Percentiles rank a stretch among this genome's conserved stretches.
Evolutionary conservation across 2,888 invertebrate species (phyloP).

Genomic region (Pomacea canaliculata): DNA sequence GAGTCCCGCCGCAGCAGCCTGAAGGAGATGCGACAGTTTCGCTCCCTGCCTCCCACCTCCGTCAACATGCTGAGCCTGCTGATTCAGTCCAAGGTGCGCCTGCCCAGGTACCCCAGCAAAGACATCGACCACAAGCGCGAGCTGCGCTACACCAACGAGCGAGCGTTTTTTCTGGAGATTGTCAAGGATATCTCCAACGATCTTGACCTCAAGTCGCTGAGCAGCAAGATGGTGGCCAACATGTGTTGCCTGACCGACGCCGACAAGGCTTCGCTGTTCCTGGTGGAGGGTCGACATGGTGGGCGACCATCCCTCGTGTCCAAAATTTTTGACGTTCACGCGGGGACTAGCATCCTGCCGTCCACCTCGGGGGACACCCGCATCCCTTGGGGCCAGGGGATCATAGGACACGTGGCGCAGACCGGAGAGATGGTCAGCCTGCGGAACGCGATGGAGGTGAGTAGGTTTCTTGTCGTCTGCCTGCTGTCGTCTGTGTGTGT

Average conservation of each 20-base stretch:
- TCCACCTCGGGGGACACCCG: slow-evolving; percentile 67
- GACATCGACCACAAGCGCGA: slow-evolving; percentile 71
- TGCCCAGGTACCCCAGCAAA: slow-evolving; percentile 72
- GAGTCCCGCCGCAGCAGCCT: slow-evolving; percentile 70
- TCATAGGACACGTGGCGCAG: slow-evolving; percentile 73
- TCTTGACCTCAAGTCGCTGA: slow-evolving; percentile 72
- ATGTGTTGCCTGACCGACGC: slow-evolving; percentile 71
- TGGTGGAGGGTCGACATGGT: slow-evolving; percentile 70
- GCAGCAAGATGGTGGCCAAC: slow-evolving; percentile 72
- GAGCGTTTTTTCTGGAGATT: slow-evolving; percentile 73
- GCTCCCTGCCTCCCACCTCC: slow-evolving; percentile 73
- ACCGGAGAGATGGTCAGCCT: slow-evolving; percentile 72
- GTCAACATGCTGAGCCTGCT: slow-evolving; percentile 72
- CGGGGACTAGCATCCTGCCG: slow-evolving; percentile 71
- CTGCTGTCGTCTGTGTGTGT: background rate
- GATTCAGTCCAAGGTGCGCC: slow-evolving; percentile 71
- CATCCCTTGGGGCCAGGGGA: slow-evolving; percentile 73
- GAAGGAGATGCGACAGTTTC: slow-evolving; percentile 73
- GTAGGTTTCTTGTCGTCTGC: slow-evolving; percentile 27
- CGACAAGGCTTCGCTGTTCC: slow-evolving; percentile 72
- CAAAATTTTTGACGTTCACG: slow-evolving; percentile 73
- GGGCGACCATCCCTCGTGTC: slow-evolving; percentile 71
- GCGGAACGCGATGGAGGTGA: slow-evolving; percentile 71
- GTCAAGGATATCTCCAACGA: slow-evolving; percentile 74
- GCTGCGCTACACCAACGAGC: slow-evolving; percentile 67